Percentiles rank a stretch among this genome's conserved stretches.
These are phyloP conservation scores for Pseudomugil tenellus DNA, from an alignment of 2,797 vertebrate genomes.

Conservation along the genomic window DNA sequence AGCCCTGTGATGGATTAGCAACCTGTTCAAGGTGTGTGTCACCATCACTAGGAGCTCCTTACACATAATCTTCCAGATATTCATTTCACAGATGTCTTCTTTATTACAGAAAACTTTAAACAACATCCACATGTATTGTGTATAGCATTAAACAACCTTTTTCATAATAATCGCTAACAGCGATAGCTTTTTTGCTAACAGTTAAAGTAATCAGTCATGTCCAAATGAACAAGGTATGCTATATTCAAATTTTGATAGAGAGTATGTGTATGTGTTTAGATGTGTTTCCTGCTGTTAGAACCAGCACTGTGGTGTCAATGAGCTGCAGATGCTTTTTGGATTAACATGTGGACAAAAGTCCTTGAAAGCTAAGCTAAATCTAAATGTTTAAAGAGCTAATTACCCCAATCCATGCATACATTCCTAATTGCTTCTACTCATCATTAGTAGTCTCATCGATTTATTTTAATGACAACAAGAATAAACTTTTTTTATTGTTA, in stretches of 20 bases:
- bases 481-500: background rate
- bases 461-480: background rate
- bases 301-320: slow-evolving; percentile 65
- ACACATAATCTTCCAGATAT: no score
- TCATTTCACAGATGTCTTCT: no score
- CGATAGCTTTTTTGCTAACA: background rate
- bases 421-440: background rate
- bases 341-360: slow-evolving; percentile 66
- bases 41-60: no score
- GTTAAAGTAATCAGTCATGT: background rate
- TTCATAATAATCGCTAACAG: no score
- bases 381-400: slow-evolving; percentile 73
- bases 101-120: no score
- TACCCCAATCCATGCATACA: slow-evolving; percentile 19
- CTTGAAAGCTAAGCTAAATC: slow-evolving; percentile 33
- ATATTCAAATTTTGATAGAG: background rate
- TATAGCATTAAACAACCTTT: no score
- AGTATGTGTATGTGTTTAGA: background rate
- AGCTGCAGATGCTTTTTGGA: slow-evolving; percentile 56
- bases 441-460: background rate
- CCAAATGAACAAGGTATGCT: background rate
- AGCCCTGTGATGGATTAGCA: no score
- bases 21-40: no score
- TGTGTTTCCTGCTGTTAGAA: slow-evolving; percentile 8
- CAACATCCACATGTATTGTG: no score